Base-by-base conservation (phyloP, 2,113 vertebrate genomes). In the Naja naja region DNA sequence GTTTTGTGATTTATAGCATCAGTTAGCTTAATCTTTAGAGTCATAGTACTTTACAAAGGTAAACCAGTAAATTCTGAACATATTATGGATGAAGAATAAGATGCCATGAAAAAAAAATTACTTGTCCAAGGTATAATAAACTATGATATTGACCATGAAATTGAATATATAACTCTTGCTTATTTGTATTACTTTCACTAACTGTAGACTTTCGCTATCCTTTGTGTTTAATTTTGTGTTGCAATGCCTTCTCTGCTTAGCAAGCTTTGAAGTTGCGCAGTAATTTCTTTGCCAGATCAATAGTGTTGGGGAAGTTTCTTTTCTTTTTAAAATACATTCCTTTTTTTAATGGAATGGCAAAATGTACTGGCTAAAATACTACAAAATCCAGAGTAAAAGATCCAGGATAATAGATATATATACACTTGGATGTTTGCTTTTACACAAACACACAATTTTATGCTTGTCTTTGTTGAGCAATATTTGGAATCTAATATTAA, bases 1-100 rank as follows among this genome's bases (percentile, higher is more conserved):
- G 47, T 45, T 52, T 90, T 60, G 9, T 90, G 95, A 96, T 93
- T 92, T 94, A 95, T 91, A 92, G 69, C 74, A 20, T 43, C 56
- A 69, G 58, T 18, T 89, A 86, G 94, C 92, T 94, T 91, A 90
- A 95, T 92, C 90, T 20, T 56, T 23, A 58, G 91, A 56, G 53
- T 49, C 4, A 20, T 86, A 93, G 87, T 18, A 81, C 55, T 92
- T 53, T 94, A 27, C n/a, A 49, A 95, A 95, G 88, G 87, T 55
- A 18, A 95, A 55, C 58, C 22, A 25, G 8, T 90, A 49, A 53
- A 90, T 90, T 90, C 53, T 54, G 49, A 54, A 20, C 30, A 90
- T 90, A 53, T 53, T 53, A 81, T 39, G 47, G n/a, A 34, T 81
- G 49, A 90, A 22, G n/a, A 90, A 90, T 90, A 90, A 90, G 64